These are phyloP conservation scores for Anthrax anthrax DNA, from an alignment of 2,888 invertebrate species.

Conservation along the genomic window DNA sequence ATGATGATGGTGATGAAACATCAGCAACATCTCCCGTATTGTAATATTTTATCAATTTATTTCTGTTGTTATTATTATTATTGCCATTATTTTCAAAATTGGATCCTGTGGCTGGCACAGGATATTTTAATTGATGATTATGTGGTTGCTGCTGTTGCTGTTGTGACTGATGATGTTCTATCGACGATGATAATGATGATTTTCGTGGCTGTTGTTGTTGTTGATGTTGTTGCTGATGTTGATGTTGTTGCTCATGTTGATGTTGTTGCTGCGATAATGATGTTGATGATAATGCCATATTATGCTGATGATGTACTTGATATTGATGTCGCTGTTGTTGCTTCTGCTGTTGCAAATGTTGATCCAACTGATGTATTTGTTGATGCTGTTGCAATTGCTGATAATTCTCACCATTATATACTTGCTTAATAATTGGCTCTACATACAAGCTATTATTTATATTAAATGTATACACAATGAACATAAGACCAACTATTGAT, in stretches of 20 bases:
- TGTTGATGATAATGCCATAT: not conserved
- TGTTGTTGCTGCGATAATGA: not conserved
- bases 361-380: not conserved
- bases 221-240: not conserved
- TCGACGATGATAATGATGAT: not conserved
- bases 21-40: no score
- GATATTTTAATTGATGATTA: not conserved
- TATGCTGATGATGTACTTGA: not conserved
- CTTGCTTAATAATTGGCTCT: slow-evolving; percentile 3
- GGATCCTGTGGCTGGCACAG: no score
- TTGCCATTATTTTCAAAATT: not conserved
- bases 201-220: not conserved
- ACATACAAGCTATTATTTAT: slow-evolving; percentile 10
- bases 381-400: slow-evolving; percentile 2
- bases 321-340: not conserved
- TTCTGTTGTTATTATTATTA: not conserved
- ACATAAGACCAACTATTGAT: slow-evolving; percentile 14
- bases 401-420: not conserved
- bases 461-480: slow-evolving; percentile 16
- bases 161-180: not conserved
- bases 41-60: not conserved
- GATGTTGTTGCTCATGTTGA: not conserved
- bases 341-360: not conserved
- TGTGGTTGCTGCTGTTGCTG: slow-evolving; percentile 2
- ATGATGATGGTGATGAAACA: no score